Evolutionary conservation across 2,888 invertebrate genomes (phyloP).

Genomic region (Gnatocerus cornutus): DNA sequence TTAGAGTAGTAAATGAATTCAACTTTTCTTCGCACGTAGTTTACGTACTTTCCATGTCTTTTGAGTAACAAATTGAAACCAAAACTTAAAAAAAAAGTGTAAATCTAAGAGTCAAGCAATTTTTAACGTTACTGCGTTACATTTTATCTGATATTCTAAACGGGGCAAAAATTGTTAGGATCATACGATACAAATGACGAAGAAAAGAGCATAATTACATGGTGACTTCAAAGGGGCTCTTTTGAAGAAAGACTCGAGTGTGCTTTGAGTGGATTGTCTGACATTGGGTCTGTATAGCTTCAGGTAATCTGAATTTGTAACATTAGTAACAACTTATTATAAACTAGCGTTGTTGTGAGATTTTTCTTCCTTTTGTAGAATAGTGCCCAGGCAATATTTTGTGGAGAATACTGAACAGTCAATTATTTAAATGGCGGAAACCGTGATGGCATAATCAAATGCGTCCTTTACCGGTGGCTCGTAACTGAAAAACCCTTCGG

Average conservation of each 20-base stretch:
- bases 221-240: no score
- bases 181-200: no score
- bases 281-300: slow-evolving; percentile 1
- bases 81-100: not conserved
- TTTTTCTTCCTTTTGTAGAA: not conserved
- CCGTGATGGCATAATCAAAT: slow-evolving; percentile 34
- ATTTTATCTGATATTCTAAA: no score
- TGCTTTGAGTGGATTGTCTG: not conserved
- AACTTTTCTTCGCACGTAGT: slow-evolving; percentile 15
- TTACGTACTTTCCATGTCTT: slow-evolving; percentile 11
- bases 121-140: no score
- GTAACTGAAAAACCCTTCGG: slow-evolving; percentile 32
- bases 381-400: slow-evolving; percentile 17
- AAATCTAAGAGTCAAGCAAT: not conserved
- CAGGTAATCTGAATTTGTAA: slow-evolving; percentile 6
- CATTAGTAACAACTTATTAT: not conserved
- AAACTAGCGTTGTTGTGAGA: not conserved
- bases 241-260: not conserved
- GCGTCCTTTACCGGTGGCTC: slow-evolving; percentile 24
- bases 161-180: no score
- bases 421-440: slow-evolving; percentile 20
- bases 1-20: slow-evolving; percentile 24
- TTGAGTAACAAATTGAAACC: not conserved
- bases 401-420: slow-evolving; percentile 9
- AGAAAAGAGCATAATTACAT: no score